Conservation (phyloP, 2,888 invertebrate genomes). For the Conomelus anceps region DNA sequence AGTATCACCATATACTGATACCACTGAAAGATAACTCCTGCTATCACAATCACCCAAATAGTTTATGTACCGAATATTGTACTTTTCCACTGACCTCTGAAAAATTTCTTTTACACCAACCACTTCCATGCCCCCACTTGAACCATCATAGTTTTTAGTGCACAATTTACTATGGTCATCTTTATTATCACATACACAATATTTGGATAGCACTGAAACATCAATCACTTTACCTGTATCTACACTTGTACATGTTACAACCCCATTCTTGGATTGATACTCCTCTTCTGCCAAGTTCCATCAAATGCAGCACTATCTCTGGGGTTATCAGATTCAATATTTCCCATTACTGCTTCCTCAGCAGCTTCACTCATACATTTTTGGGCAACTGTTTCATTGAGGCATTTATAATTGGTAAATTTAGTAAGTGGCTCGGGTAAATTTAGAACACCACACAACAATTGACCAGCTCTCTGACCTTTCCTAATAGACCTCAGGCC, state of each 20-base stretch:
- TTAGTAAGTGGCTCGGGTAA: background rate
- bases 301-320: conserved; percentile 12
- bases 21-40: conserved; percentile 3
- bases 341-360: background rate
- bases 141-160: conserved; percentile 24
- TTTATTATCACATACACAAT: conserved; percentile 12
- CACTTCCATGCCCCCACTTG: conserved; percentile 30
- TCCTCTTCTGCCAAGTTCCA: conserved; percentile 10
- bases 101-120: conserved; percentile 27
- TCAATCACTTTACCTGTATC: conserved; percentile 11
- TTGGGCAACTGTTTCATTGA: too few species aligned
- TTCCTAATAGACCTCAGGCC: background rate
- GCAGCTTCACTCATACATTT: conserved; percentile 14
- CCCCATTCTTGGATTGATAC: conserved; percentile 7
- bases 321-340: background rate
- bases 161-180: conserved; percentile 16
- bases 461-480: background rate
- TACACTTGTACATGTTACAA: conserved; percentile 1
- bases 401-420: background rate
- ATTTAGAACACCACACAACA: background rate
- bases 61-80: conserved; percentile 19
- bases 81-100: conserved; percentile 20
- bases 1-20: conserved; percentile 20
- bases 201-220: conserved; percentile 9
- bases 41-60: conserved; percentile 23